A percentile compares a stretch with the other conserved stretches of the same genome.
These are phyloP conservation scores for Brachionus manjavacas DNA, from an alignment of 1,140 invertebrate species.

Conservation along the genomic window DNA sequence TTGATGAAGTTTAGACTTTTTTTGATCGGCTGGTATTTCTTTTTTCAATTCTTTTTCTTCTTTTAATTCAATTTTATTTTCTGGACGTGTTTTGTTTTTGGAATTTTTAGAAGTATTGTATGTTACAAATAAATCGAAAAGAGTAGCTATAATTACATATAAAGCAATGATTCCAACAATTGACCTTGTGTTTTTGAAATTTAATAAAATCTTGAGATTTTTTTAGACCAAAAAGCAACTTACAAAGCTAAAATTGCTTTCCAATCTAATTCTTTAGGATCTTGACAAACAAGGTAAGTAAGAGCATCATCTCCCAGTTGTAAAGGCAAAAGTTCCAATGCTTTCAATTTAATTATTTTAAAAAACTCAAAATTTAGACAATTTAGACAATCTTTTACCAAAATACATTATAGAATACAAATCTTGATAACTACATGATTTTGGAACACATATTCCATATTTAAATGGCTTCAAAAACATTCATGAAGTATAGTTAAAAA, in stretches of 20 bases:
- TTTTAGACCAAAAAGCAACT: background rate
- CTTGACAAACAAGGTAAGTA: background rate
- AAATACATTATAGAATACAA: background rate
- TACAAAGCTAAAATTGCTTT: background rate
- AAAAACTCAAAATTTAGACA: background rate
- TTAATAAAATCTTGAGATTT: too few relatives aligned
- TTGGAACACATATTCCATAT: slow-evolving; percentile 44
- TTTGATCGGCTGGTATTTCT: background rate
- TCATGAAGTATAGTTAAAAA: background rate
- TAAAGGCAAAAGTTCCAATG: background rate
- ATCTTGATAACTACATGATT: background rate
- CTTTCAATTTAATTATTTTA: background rate
- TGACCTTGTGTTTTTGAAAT: background rate
- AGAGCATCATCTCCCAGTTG: background rate
- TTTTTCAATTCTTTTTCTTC: background rate
- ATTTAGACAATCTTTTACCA: background rate
- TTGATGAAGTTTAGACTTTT: background rate
- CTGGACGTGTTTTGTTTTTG: background rate
- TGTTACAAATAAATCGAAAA: background rate
- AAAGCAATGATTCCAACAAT: background rate
- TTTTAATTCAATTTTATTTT: background rate
- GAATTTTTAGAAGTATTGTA: background rate
- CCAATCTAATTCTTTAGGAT: background rate
- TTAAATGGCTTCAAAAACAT: background rate
- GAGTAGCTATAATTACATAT: background rate